A percentile compares a stretch with the other conserved stretches of the same genome.
Evolutionary conservation across 53 echinoderm and acorn worm species (phyloP).

Genomic region (Mesocentrotus franciscanus): DNA sequence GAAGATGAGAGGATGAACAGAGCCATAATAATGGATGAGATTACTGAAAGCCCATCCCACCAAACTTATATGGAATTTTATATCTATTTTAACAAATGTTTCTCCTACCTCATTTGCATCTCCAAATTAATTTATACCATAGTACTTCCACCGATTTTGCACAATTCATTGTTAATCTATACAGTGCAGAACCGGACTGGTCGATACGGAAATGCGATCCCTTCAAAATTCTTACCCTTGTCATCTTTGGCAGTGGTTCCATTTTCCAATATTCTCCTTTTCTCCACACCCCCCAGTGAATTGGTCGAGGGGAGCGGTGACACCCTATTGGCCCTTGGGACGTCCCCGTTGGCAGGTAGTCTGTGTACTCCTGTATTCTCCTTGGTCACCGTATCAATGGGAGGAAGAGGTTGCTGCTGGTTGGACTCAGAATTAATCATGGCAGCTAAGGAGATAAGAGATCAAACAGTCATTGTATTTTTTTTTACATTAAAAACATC

Average conservation of each 20-base stretch:
- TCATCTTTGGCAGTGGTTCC: constrained; percentile 51
- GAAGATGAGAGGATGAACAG: no score
- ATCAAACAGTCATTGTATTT: not conserved
- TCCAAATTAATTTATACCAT: no score
- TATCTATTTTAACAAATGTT: no score
- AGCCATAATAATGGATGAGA: no score
- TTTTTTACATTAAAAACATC: no score
- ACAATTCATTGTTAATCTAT: no score
- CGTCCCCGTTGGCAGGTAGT: constrained; percentile 66
- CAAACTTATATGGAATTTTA: no score
- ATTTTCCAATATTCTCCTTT: constrained; percentile 64
- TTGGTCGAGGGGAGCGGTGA: constrained; percentile 45
- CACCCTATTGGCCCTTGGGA: constrained; percentile 43
- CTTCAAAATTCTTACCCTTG: not conserved
- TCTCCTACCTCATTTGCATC: no score
- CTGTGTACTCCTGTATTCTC: constrained; percentile 40
- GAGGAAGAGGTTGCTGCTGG: constrained; percentile 71
- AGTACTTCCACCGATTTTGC: no score
- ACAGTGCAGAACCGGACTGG: no score
- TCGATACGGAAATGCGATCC: no score
- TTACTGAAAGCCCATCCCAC: no score
- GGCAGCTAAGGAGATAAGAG: not conserved
- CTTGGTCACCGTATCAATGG: constrained; percentile 68
- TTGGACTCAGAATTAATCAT: constrained; percentile 60
- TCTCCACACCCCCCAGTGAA: constrained; percentile 53